Conservation (phyloP, 2,888 invertebrate species). For the Polydrusus tereticollis region DNA sequence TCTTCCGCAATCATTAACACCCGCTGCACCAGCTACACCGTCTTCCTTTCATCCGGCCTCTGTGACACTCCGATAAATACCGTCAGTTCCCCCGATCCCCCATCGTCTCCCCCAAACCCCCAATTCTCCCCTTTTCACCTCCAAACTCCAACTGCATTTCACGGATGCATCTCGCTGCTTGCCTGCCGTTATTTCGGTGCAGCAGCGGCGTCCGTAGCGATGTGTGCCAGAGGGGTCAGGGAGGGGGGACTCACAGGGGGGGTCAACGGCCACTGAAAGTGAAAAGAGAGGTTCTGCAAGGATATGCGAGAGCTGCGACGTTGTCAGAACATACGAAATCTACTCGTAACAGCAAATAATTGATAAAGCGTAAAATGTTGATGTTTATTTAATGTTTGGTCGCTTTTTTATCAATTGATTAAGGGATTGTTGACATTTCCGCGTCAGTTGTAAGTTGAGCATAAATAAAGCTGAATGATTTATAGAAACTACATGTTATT, state of each 20-base stretch:
- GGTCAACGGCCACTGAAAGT: conserved; percentile 63
- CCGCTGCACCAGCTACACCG: background rate
- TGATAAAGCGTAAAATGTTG: background rate
- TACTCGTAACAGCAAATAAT: background rate
- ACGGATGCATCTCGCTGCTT: conserved; percentile 39
- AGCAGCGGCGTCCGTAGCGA: conserved; percentile 53
- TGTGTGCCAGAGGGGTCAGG: conserved; percentile 53
- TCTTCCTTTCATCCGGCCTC: background rate
- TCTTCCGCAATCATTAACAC: background rate
- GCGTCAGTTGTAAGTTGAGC: background rate
- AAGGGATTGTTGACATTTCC: background rate
- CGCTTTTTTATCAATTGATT: background rate
- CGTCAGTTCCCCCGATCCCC: background rate
- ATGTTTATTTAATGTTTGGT: background rate
- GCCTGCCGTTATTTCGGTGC: conserved; percentile 50
- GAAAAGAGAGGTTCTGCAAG: conserved; percentile 63
- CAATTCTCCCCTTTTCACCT: conserved; percentile 16
- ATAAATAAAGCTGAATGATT: background rate
- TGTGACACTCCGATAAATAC: background rate
- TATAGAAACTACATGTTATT: too few species aligned
- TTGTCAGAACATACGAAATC: conserved; percentile 18
- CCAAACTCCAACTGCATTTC: conserved; percentile 32
- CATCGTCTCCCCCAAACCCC: conserved; percentile 10
- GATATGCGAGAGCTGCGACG: conserved; percentile 52
- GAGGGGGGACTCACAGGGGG: conserved; percentile 52